Evolutionary conservation across 2,113 vertebrate species (phyloP), one percentile per base, ranked within the genome.

Genomic region (Prinia subflava): DNA sequence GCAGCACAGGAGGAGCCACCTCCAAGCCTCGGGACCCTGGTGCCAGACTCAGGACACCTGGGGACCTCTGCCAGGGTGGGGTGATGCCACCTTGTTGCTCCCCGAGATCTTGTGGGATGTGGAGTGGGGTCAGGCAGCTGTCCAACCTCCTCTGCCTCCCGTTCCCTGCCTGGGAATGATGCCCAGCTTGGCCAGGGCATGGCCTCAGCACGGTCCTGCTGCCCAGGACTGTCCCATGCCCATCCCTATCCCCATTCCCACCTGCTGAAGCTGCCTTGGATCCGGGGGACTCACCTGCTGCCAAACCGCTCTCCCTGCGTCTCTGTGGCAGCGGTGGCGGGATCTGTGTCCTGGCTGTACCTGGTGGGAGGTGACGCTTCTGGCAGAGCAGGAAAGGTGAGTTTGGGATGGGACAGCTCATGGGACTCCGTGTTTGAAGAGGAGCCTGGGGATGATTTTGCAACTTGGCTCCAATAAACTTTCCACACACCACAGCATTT

Each of bases 301-400:
- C 74, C 74, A 15, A 53, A 71, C 25, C 50, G 20, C 65, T 92
- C 70, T 23, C 5, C 37, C 76, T 0, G 39, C 0, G 73, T 50
- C 69, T 87, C 41, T 30, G 74, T 14, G 74, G 69, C 6, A 60
- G 4, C 13, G 4, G 33, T 1, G 10, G 50, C 56, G 0, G 85
- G 90, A 93, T 35, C 74, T 28, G 59, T 13, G 64, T 55, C 47
- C 59, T 2, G 70, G 37, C 37, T 41, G 33, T 4, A 73, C 17
- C 7, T 28, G 74, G 35, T 87, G 37, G 94, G 96, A 88, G 94
- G 86, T 4, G 91, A 42, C 37, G 1, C 1, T 1, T 39, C 94
- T 79, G 89, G 94, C 0, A 1, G 79, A 96, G 96, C 96, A 73
- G 96, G 96, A 96, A 95, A 94, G 86, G 94, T 85, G 93, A 96